Conservation (phyloP, 2,113 vertebrate species). For the Oncorhynchus nerka region DNA sequence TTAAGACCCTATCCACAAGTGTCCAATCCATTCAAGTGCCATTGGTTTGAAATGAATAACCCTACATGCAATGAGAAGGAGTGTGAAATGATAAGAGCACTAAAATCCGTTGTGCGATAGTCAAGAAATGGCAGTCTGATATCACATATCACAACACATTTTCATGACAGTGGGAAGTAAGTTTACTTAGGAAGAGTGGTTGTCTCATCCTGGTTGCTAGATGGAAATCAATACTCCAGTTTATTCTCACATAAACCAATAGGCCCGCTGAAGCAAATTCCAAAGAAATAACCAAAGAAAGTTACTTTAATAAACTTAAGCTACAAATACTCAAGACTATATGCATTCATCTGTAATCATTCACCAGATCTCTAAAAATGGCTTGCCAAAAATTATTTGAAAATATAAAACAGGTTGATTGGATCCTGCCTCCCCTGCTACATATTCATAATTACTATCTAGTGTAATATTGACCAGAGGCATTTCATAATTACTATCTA, state of each 20-base stretch:
- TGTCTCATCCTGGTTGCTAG: not conserved
- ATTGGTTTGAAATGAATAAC: conserved; percentile 16
- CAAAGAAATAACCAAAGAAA: conserved; percentile 8
- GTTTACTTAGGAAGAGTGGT: not conserved
- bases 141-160: conserved; percentile 23
- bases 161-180: not conserved
- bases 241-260: not conserved
- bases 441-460: conserved; percentile 2
- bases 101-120: not conserved
- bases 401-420: conserved; percentile 21
- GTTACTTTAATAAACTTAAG: conserved; percentile 7
- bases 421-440: conserved; percentile 21
- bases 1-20: conserved; percentile 20
- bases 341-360: conserved; percentile 35
- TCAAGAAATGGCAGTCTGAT: conserved; percentile 12
- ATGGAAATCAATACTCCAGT: conserved; percentile 18
- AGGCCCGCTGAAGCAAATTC: not conserved
- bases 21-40: conserved; percentile 15
- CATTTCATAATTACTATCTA: no score
- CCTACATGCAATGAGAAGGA: not conserved
- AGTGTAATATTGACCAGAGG: no score
- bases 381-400: conserved; percentile 30
- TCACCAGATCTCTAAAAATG: conserved; percentile 22
- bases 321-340: conserved; percentile 19
- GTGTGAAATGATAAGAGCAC: conserved; percentile 11